Base-by-base conservation (phyloP, 2,113 vertebrate genomes). In the Leptobrachium leishanense region DNA sequence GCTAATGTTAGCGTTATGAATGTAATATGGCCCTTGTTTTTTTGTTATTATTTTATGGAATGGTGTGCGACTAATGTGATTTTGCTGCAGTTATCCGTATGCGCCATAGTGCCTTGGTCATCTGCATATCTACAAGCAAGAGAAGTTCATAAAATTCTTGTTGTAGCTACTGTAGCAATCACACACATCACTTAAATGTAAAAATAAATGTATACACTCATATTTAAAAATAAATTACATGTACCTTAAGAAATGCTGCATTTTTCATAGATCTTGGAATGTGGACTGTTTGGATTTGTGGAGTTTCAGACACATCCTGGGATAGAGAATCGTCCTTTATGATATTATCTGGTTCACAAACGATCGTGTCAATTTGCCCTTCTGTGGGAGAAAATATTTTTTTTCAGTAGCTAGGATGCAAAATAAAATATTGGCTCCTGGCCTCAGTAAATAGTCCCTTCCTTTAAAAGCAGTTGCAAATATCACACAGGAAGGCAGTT, bases 241-340 rank as follows among this genome's bases (percentile, higher is more conserved):
- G 68, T 89, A 93, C 92, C 91, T 92, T 88, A 74, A 93, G 83
- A 84, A 92, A 91, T 72, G 87, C 82, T 2, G 83, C 63, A 76
- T 87, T 87, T 83, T 81, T 86, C 86, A 88, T 77, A 72, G 88
- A 85, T 76, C 87, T 90, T 54, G 91, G 84, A 64, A 90, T 76
- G 66, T 88, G 84, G 72, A 90, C 66, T 2, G 84, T 88, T 82
- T 88, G 88, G 82, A 90, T 79, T 63, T 86, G 87, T 69, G 86
- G 87, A 43, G 39, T 72, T 54, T 82, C 85, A 69, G 84, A 76
- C 72, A 85, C 83, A 42, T 82, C 68, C 2, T 83, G 83, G 20
- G 84, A 43, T 40, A 68, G 46, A 72, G 82, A 62, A 57, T 70
- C 53, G 53, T 75, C 53, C 81, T 75, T 70, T 44, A 40, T 15